A percentile compares a stretch with the other conserved stretches of the same genome.
These are phyloP conservation scores for Atherix ibis DNA, from an alignment of 2,888 invertebrate species.

Conservation along the genomic window DNA sequence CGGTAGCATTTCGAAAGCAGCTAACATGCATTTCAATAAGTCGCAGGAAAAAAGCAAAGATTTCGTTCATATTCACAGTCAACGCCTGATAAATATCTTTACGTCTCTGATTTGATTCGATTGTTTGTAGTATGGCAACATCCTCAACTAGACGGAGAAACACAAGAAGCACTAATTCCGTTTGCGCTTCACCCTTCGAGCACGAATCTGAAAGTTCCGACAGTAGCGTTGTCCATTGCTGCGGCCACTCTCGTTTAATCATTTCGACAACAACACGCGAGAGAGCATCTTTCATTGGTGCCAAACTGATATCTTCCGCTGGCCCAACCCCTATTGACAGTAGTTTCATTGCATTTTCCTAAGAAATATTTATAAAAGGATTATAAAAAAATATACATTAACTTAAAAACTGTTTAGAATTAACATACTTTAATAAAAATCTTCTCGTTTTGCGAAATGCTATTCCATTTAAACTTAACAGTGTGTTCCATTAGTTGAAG, in stretches of 20 bases:
- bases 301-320: slow-evolving; percentile 45
- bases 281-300: slow-evolving; percentile 69
- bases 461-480: slow-evolving; percentile 85
- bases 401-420: slow-evolving; percentile 11
- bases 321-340: slow-evolving; percentile 59
- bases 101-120: slow-evolving; percentile 74
- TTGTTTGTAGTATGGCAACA: slow-evolving; percentile 73
- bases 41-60: slow-evolving; percentile 70
- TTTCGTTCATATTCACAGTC: slow-evolving; percentile 73
- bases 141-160: slow-evolving; percentile 85
- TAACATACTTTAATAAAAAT: slow-evolving; percentile 59
- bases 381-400: slow-evolving; percentile 8
- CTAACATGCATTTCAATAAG: slow-evolving; percentile 67
- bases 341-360: slow-evolving; percentile 79
- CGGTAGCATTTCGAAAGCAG: slow-evolving; percentile 50
- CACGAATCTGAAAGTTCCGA: slow-evolving; percentile 71
- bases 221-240: slow-evolving; percentile 82
- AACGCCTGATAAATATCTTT: slow-evolving; percentile 83
- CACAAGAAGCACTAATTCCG: slow-evolving; percentile 76
- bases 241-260: slow-evolving; percentile 95
- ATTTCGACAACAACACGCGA: slow-evolving; percentile 91
- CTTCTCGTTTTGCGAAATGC: slow-evolving; percentile 73
- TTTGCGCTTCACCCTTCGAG: slow-evolving; percentile 68
- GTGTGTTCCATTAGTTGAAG: slow-evolving; percentile 85
- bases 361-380: slow-evolving; percentile 11